Evolutionary conservation across 2,113 vertebrate species (phyloP), one percentile per base, ranked within the genome.

Genomic region (Sitta europaea): DNA sequence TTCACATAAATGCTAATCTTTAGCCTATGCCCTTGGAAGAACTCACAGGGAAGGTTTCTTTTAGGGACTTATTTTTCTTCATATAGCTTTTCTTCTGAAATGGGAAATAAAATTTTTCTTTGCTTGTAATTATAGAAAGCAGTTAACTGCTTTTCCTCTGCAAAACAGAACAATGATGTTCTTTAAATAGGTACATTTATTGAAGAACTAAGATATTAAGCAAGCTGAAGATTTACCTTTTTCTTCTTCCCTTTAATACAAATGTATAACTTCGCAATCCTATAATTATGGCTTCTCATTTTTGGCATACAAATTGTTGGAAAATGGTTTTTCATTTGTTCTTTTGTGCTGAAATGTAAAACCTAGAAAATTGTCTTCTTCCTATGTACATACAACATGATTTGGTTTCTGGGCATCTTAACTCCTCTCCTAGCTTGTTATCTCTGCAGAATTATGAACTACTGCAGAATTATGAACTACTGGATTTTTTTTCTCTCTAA

Each of bases 1-100:
- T 97, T 95, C 71, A 89, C 65, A 96, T 63, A 96, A 96, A 97
- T 93, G 88, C 40, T 96, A 75, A 96, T 96, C 88, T 94, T 95
- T 76, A 94, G 78, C 66, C 85, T 40, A 2, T 90, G 85, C 70
- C 75, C 63, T 95, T 96, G 61, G 93, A 97, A 91, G 53, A 92
- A 92, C 89, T 96, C 70, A 14, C 55, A 57, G 57, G 48, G 63
- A 81, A 83, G 67, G n/a, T 96, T 88, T 88, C 74, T 75, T 85
- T 65, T 20, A 36, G 35, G n/a, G 67, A 62, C 92, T 95, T 62
- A 20, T 6, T 90, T 40, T 42, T 94, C 51, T 74, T 92, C 65
- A 14, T 40, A n/a, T 36, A 71, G 70, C 59, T 84, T 90, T 88
- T 51, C 66, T 78, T 94, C 94, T 96, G 82, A 96, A 97, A 96